A percentile compares a stretch with the other conserved stretches of the same genome.
phyloP scores from a whole-genome alignment of 2,888 invertebrate genomes.

The Crepidodera aurea region DNA sequence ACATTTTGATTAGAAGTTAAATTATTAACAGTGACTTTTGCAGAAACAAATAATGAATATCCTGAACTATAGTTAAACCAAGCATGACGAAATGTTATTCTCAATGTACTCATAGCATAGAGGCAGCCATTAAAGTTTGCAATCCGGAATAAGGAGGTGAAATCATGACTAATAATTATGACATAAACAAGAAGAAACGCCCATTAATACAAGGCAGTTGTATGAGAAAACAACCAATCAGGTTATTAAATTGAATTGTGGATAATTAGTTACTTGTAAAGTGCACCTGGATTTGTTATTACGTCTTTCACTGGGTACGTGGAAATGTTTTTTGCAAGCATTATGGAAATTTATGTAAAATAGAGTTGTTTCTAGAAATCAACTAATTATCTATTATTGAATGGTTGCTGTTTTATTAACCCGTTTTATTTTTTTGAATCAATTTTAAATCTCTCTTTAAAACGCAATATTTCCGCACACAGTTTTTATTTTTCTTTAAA shows the following conservation, averaged over 20 bases:
- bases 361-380: not conserved
- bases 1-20: too few relatives aligned
- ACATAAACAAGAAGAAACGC: slow-evolving; percentile 3
- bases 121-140: slow-evolving; percentile 6
- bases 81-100: not conserved
- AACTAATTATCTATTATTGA: not conserved
- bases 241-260: slow-evolving; percentile 9
- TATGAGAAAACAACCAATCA: slow-evolving; percentile 20
- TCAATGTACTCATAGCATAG: not conserved
- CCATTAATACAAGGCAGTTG: slow-evolving; percentile 10
- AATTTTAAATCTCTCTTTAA: too few relatives aligned
- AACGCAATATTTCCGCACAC: too few relatives aligned
- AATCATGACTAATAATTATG: slow-evolving; percentile 11
- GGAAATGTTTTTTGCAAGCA: slow-evolving; percentile 21
- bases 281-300: slow-evolving; percentile 26
- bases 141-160: slow-evolving; percentile 15
- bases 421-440: too few relatives aligned
- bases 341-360: slow-evolving; percentile 30
- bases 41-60: too few relatives aligned
- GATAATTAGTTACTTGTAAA: slow-evolving; percentile 3
- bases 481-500: too few relatives aligned
- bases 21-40: too few relatives aligned
- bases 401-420: not conserved
- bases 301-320: slow-evolving; percentile 16
- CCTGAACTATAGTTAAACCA: too few relatives aligned